Evolutionary conservation across 2,113 vertebrate genomes (phyloP), one percentile per base, ranked within the genome.

Genomic region (Oreochromis aureus): DNA sequence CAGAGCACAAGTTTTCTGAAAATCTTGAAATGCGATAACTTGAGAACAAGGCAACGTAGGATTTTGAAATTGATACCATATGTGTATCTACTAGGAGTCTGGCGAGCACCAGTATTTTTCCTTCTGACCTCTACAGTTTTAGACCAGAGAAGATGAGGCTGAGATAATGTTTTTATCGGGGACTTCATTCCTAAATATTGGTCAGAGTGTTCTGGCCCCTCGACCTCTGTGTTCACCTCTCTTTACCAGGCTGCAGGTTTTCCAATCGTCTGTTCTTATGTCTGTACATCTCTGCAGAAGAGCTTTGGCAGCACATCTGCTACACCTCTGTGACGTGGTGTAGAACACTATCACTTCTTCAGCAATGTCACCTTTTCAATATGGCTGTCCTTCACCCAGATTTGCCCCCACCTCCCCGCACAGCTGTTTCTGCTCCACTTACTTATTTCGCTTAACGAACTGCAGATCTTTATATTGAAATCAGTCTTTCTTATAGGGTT

Each of bases 401-500:
- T 48, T 76, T 48, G 10, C 41, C 69, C 22, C 41, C 12, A 6
- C 4, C 19, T n/a, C 13, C 36, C n/a, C 9, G 2, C 3, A 6
- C 24, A 48, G 69, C 69, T 76, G 41, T 48, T 19, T 18, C 41
- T 30, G 41, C 44, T 76, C 41, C 44, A 48, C 71, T 76, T 76
- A 76, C 16, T 76, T 76, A 27, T 76, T 76, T 51, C 3, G 1
- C 44, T 48, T 76, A 48, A 76, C 9, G 0, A 32, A 48, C 46
- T 51, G 71, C 41, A 32, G 10, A 19, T 76, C 44, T 76, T 51
- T 30, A 48, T 30, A 76, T 27, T 76, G 24, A 76, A 19, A 48
- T 19, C 0, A 30, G 10, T 48, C 0, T 0, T 46, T 22, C 13
- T 46, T 27, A 46, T 71, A 9, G 12, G 13, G 36, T 53, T 48